Evolutionary conservation across 2,888 invertebrate genomes (phyloP).

Genomic region (Sinotaia quadrata): DNA sequence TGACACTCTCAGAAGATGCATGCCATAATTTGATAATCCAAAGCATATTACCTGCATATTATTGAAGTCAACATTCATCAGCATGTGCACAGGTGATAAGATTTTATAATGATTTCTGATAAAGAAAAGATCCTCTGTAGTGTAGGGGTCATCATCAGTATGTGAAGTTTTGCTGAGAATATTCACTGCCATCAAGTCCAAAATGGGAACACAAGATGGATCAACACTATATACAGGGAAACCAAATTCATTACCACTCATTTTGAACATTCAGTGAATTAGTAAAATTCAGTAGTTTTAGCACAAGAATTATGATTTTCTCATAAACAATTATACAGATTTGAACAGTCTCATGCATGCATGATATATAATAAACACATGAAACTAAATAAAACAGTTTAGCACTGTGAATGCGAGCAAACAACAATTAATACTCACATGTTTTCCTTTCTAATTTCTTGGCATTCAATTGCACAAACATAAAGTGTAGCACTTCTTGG

Average conservation of each 20-base stretch:
- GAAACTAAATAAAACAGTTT: no score
- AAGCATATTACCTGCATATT: conserved; percentile 71
- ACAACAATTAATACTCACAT: conserved; percentile 65
- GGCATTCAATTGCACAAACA: conserved; percentile 78
- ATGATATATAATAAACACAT: not conserved
- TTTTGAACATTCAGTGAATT: no score
- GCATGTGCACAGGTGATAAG: conserved; percentile 76
- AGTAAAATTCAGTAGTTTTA: no score
- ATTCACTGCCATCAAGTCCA: conserved; percentile 46
- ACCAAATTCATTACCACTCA: no score
- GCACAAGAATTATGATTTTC: no score
- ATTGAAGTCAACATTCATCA: conserved; percentile 80
- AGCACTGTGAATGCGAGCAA: no score
- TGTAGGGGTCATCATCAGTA: conserved; percentile 74
- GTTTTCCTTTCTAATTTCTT: conserved; percentile 74
- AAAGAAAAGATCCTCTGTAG: conserved; percentile 79
- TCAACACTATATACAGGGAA: conserved; percentile 42
- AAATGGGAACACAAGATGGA: not conserved
- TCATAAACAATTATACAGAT: not conserved
- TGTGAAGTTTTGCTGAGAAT: conserved; percentile 47
- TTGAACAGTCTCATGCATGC: not conserved
- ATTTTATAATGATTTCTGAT: conserved; percentile 75
- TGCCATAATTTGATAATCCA: no score
- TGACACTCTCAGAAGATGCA: no score
- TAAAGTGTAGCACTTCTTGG: conserved; percentile 75